Conservation (phyloP, 2,888 invertebrate genomes). For the Amaurobius ferox region DNA sequence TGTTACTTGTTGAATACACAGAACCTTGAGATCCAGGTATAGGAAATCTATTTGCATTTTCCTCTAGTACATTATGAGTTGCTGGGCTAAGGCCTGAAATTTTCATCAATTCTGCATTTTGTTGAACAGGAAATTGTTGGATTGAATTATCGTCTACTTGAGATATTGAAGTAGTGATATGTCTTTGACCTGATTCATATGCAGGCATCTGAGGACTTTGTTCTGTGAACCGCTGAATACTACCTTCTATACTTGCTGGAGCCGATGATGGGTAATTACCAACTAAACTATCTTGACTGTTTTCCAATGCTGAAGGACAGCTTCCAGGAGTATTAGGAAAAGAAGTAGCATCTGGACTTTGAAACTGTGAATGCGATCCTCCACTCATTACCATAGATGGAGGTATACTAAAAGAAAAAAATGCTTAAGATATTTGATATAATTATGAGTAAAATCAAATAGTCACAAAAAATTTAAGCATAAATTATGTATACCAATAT, state of each 20-base stretch:
- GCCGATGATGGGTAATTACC: conserved; percentile 75
- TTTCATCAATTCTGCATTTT: conserved; percentile 53
- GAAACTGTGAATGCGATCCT: conserved; percentile 66
- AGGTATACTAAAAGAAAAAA: conserved; percentile 45
- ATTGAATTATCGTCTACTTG: conserved; percentile 43
- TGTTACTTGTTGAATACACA: conserved; percentile 59
- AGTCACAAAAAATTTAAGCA: too few relatives aligned
- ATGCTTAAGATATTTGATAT: too few relatives aligned
- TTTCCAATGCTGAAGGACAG: conserved; percentile 63
- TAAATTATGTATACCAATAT: too few relatives aligned
- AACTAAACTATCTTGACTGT: conserved; percentile 65
- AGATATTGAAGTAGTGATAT: conserved; percentile 25
- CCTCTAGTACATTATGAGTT: conserved; percentile 60
- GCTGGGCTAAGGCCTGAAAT: conserved; percentile 53
- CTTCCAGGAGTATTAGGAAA: conserved; percentile 70
- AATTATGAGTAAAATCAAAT: too few relatives aligned
- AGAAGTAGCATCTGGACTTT: conserved; percentile 65
- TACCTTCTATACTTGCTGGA: conserved; percentile 76
- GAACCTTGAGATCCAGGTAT: conserved; percentile 38
- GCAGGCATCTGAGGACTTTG: conserved; percentile 75
- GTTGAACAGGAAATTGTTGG: conserved; percentile 44
- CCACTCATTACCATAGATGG: conserved; percentile 70
- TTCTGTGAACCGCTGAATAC: conserved; percentile 62
- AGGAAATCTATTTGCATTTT: conserved; percentile 44
- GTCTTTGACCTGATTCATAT: conserved; percentile 57